A percentile compares a stretch with the other conserved stretches of the same genome.
Evolutionary conservation across 2,888 invertebrate genomes (phyloP).

Genomic region (Drosophila anomalata): DNA sequence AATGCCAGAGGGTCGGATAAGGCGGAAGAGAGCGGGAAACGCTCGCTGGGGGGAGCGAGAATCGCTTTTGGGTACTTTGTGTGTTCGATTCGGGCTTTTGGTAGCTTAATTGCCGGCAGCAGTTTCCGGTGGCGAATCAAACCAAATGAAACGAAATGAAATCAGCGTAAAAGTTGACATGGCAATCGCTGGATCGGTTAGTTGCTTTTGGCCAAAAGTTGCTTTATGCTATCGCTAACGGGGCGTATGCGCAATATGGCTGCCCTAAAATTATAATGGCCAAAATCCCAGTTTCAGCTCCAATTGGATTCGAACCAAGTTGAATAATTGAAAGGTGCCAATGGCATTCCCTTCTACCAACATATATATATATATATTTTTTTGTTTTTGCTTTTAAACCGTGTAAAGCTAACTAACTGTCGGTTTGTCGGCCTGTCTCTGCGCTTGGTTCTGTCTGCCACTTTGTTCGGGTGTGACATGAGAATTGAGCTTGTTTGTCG

Average conservation of each 20-base stretch:
- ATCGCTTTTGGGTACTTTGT: conserved; percentile 35
- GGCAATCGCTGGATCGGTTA: conserved; percentile 40
- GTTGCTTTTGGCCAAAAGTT: conserved; percentile 41
- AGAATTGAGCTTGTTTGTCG: conserved; percentile 74
- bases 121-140: conserved; percentile 68
- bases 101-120: conserved; percentile 74
- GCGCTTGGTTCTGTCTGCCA: conserved; percentile 28
- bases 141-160: conserved; percentile 66
- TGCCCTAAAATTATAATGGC: conserved; percentile 24
- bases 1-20: neutral
- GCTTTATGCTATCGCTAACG: conserved; percentile 19
- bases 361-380: neutral
- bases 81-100: conserved; percentile 38
- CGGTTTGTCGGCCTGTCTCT: conserved; percentile 18
- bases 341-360: conserved; percentile 43
- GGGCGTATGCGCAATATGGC: conserved; percentile 61
- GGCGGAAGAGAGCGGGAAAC: conserved; percentile 13
- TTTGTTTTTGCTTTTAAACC: conserved; percentile 19
- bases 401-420: conserved; percentile 49
- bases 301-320: conserved; percentile 61
- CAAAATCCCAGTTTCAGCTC: conserved; percentile 32
- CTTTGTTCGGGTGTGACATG: conserved; percentile 59
- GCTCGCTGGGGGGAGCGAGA: conserved; percentile 4
- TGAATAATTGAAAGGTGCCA: conserved; percentile 75
- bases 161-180: conserved; percentile 59